Percentiles rank a stretch among this genome's conserved stretches.
phyloP scores from a whole-genome alignment of 2,113 vertebrate genomes.

The Paracanthobrama guichenoti region DNA sequence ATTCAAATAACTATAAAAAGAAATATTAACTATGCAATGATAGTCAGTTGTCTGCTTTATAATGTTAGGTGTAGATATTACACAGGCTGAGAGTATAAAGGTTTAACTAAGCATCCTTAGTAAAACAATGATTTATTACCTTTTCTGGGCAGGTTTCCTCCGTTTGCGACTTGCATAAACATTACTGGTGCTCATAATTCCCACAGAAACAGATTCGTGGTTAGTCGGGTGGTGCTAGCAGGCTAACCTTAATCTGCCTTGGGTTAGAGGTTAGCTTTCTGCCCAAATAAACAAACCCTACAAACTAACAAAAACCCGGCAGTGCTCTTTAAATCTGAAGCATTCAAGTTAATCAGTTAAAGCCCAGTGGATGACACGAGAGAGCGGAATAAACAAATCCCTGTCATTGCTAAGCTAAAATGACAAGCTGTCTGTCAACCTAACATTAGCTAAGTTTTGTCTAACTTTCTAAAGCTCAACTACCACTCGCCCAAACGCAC shows the following conservation, averaged over 20 bases:
- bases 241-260: conserved; percentile 10
- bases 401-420: conserved; percentile 16
- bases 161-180: conserved; percentile 84
- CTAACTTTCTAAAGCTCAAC: conserved; percentile 1
- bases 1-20: not conserved
- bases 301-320: not conserved
- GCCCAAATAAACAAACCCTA: not conserved
- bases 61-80: not conserved
- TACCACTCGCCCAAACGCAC: not conserved
- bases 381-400: not conserved
- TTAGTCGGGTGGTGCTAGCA: conserved; percentile 14
- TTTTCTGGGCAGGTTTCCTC: conserved; percentile 84
- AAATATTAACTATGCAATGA: no score
- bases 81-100: not conserved
- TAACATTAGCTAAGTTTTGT: conserved; percentile 4
- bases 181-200: conserved; percentile 66
- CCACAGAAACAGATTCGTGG: conserved; percentile 18
- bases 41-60: not conserved
- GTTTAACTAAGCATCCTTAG: not conserved
- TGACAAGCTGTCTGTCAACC: conserved; percentile 3
- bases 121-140: conserved; percentile 66
- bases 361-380: not conserved
- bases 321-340: not conserved
- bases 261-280: not conserved
- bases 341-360: not conserved